Percentiles rank a stretch among this genome's conserved stretches.
Evolutionary conservation across 2,888 invertebrate species (phyloP).

Genomic region (Netelia inedita): DNA sequence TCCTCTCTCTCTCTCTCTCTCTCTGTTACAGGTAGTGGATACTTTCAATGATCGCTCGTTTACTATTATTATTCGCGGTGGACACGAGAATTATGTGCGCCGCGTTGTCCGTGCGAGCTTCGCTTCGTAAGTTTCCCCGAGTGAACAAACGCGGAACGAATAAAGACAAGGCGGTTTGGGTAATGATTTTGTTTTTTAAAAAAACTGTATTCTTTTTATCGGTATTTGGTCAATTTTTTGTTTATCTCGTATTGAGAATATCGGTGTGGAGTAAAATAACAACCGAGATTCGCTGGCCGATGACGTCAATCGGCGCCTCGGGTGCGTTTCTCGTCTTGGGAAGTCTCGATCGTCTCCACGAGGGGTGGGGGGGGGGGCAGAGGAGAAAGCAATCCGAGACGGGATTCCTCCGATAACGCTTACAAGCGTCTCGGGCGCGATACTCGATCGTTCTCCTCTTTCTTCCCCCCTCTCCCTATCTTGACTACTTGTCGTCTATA

Average conservation of each 20-base stretch:
- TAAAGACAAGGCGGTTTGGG: background rate
- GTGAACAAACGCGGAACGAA: constrained; percentile 7
- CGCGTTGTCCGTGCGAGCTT: background rate
- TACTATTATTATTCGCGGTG: constrained; percentile 18
- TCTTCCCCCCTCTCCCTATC: background rate
- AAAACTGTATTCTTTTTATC: background rate
- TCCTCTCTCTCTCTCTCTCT: background rate
- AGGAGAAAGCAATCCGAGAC: constrained; percentile 52
- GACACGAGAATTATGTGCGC: constrained; percentile 13
- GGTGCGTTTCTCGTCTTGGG: constrained; percentile 20
- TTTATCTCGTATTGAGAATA: background rate
- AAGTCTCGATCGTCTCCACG: constrained; percentile 13
- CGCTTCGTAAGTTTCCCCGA: background rate
- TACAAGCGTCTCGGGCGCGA: constrained; percentile 43
- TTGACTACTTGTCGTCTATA: constrained; percentile 16
- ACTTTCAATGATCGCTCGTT: background rate
- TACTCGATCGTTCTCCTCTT: constrained; percentile 56
- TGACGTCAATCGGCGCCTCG: constrained; percentile 48
- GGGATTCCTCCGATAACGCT: constrained; percentile 60
- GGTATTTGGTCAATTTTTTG: background rate
- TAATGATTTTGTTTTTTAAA: background rate
- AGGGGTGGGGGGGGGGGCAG: background rate
- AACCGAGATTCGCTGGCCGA: constrained; percentile 12
- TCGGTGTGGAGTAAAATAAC: background rate
- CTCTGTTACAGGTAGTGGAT: background rate